These are phyloP conservation scores for Phrynocephalus versicolor DNA, from an alignment of 2,113 vertebrate species.

Conservation along the genomic window DNA sequence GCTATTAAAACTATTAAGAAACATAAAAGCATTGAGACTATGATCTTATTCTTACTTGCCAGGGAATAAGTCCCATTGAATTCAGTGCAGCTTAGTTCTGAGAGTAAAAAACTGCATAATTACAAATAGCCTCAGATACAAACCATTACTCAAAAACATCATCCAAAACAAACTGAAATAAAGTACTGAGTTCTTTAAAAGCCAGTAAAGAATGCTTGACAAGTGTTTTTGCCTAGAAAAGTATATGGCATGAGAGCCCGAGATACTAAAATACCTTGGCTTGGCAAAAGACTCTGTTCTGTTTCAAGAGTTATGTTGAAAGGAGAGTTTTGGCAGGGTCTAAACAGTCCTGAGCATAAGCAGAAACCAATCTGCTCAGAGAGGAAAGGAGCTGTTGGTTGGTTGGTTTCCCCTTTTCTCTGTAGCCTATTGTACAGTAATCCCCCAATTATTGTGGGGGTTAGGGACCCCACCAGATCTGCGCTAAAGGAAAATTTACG, in stretches of 20 bases:
- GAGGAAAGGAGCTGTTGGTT: neutral
- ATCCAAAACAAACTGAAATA: neutral
- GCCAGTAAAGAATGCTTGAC: neutral
- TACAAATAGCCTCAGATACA: neutral
- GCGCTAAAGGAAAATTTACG: no score
- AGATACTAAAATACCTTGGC: neutral
- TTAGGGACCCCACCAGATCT: no score
- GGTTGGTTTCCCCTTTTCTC: no score
- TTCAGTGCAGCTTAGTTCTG: neutral
- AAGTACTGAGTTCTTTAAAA: neutral
- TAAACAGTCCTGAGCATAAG: neutral
- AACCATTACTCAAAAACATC: neutral
- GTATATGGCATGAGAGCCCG: neutral
- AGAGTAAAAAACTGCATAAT: neutral
- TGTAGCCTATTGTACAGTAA: no score
- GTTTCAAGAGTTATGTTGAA: neutral
- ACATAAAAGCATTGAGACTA: neutral
- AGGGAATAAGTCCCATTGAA: neutral
- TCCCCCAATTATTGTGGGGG: no score
- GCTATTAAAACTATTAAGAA: neutral
- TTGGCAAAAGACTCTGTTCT: neutral
- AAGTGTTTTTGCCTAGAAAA: neutral
- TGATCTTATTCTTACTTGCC: neutral
- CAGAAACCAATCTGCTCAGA: neutral
- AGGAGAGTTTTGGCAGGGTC: neutral